Conservation (phyloP, 2,797 vertebrate genomes). For the Sphaeramia orbicularis region DNA sequence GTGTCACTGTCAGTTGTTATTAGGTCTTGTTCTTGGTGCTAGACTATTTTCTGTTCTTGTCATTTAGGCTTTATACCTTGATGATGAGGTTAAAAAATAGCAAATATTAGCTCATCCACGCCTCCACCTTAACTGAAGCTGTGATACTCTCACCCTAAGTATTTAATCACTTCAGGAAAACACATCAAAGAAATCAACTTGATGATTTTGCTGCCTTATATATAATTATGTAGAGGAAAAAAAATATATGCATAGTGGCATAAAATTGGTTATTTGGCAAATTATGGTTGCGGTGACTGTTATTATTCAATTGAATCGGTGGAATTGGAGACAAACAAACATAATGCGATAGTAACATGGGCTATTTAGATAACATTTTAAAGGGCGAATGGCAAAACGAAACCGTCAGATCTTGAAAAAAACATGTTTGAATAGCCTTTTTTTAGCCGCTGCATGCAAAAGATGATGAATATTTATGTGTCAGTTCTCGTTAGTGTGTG, state of each 20-base stretch:
- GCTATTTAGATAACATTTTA: constrained; percentile 6
- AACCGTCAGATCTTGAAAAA: constrained; percentile 22
- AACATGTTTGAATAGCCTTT: not conserved
- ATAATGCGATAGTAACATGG: constrained; percentile 1
- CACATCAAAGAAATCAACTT: constrained; percentile 12
- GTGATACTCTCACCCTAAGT: not conserved
- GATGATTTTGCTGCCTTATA: constrained; percentile 26
- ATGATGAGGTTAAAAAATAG: constrained; percentile 17
- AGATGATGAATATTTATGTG: constrained; percentile 41
- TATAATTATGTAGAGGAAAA: no score
- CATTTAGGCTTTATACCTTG: constrained; percentile 25
- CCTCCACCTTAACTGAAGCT: constrained; percentile 13
- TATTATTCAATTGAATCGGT: constrained; percentile 10
- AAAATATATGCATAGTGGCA: no score
- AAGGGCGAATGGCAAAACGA: constrained; percentile 9
- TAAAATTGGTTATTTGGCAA: not conserved
- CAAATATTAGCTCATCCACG: constrained; percentile 18
- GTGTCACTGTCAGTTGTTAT: no score
- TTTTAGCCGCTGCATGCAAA: constrained; percentile 17
- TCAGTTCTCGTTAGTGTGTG: constrained; percentile 45
- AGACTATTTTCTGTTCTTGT: constrained; percentile 10
- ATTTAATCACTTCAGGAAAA: constrained; percentile 7
- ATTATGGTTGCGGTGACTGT: constrained; percentile 14
- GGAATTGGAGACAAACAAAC: constrained; percentile 12
- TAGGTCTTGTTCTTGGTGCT: not conserved